Evolutionary conservation across 2,797 vertebrate species (phyloP).

Genomic region (Agapornis canus): DNA sequence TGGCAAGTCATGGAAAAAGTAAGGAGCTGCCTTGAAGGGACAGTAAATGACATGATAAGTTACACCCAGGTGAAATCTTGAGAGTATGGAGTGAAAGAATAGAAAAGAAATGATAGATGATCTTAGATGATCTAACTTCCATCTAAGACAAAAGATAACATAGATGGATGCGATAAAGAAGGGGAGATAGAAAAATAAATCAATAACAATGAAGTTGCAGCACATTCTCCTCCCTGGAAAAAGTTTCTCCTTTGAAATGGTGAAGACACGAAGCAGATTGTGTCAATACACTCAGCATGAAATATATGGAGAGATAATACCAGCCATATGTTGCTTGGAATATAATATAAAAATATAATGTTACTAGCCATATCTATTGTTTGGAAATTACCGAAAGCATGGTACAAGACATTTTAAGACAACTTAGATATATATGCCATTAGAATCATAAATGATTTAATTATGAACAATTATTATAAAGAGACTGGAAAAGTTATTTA

Average conservation of each 20-base stretch:
- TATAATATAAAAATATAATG: background rate
- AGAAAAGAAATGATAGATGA: background rate
- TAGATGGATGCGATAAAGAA: background rate
- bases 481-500: background rate
- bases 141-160: background rate
- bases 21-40: background rate
- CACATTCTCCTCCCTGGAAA: background rate
- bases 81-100: background rate
- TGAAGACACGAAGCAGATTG: background rate
- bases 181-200: background rate
- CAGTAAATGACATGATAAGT: background rate
- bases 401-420: background rate
- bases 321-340: background rate
- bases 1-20: background rate
- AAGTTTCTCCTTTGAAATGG: background rate
- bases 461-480: background rate
- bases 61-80: background rate
- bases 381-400: background rate
- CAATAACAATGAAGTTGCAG: background rate
- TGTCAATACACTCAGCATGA: background rate
- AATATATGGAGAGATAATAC: background rate
- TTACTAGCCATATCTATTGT: background rate
- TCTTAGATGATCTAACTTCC: background rate
- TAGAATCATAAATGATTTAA: background rate
- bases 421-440: background rate